Evolutionary conservation across 2,888 invertebrate genomes (phyloP), one percentile per base, ranked within the genome.

Genomic region (Zygaena filipendulae): DNA sequence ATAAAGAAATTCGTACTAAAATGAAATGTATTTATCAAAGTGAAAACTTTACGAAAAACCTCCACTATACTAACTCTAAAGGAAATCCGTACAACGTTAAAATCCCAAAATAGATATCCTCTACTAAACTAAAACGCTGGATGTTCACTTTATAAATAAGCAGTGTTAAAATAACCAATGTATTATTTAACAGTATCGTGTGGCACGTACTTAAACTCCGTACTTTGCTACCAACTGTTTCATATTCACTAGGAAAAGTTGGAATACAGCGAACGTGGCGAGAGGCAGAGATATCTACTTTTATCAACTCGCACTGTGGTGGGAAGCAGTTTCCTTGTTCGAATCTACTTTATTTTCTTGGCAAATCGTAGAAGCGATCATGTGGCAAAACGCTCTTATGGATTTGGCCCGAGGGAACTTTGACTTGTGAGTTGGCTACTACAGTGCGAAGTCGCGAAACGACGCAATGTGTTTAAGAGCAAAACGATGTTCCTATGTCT

Each of bases 311-410:
- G 42, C n/a, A 55, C 59, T 58, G 66, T 49, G 60, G 67, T 60
- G 41, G 49, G 43, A 58, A 61, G 52, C 58, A 63, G 64, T 68
- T 66, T 59, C 45, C 52, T 49, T 60, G 62, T 61, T 63, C 52
- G 48, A 49, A 49, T 50, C 49, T 54, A 63, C 67, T 70, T 62
- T 69, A 72, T 72, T 71, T 71, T 71, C 71, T 72, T 72, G 71
- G 66, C 67, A 69, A 70, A 74, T 71, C 69, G 69, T 66, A 59
- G 60, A 72, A 69, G 66, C 71, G 72, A 74, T 77, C 77, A 74
- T 71, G 75, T 75, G 72, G 74, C 70, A 72, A 74, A 72, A 74
- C 60, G 71, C 60, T 66, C 69, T 71, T 72, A 74, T 71, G 62
- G 70, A 71, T 75, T 74, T 70, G 56, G 70, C 75, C 71, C 57